Percentiles rank a stretch among this genome's conserved stretches.
Evolutionary conservation across 2,113 vertebrate species (phyloP).

Genomic region (Dipodomys merriami): DNA sequence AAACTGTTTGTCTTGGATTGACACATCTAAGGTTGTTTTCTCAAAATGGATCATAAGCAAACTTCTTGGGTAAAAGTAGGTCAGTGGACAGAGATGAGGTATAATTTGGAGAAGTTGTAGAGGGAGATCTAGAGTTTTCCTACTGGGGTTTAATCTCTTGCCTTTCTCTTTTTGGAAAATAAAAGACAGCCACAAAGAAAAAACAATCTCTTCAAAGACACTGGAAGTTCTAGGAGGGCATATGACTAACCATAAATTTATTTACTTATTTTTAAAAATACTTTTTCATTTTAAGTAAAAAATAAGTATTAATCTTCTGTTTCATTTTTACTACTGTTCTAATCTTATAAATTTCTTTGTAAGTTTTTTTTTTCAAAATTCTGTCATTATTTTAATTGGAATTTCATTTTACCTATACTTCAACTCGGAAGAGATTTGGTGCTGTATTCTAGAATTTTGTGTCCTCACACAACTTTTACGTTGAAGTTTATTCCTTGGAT

Average conservation of each 20-base stretch:
- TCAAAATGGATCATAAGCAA: not conserved
- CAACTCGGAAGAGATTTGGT: not conserved
- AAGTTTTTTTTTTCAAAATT: not conserved
- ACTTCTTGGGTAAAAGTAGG: too few species aligned
- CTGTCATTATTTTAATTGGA: not conserved
- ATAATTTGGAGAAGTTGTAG: not conserved
- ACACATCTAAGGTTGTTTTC: not conserved
- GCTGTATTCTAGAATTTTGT: not conserved
- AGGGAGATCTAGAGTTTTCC: rapidly evolving
- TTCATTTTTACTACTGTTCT: not conserved
- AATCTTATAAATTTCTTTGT: not conserved
- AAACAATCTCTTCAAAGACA: not conserved
- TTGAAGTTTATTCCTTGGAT: not conserved
- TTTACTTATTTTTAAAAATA: not conserved
- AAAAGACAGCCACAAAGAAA: too few species aligned
- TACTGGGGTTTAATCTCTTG: not conserved
- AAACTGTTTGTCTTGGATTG: not conserved
- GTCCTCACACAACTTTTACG: not conserved
- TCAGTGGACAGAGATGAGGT: not conserved
- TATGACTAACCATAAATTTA: not conserved
- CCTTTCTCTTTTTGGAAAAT: too few species aligned
- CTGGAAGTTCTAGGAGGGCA: not conserved
- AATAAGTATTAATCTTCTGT: not conserved
- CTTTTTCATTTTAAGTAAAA: not conserved
- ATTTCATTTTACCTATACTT: not conserved